phyloP scores from a whole-genome alignment of 2,113 vertebrate species.

The Microtus ochrogaster region DNA sequence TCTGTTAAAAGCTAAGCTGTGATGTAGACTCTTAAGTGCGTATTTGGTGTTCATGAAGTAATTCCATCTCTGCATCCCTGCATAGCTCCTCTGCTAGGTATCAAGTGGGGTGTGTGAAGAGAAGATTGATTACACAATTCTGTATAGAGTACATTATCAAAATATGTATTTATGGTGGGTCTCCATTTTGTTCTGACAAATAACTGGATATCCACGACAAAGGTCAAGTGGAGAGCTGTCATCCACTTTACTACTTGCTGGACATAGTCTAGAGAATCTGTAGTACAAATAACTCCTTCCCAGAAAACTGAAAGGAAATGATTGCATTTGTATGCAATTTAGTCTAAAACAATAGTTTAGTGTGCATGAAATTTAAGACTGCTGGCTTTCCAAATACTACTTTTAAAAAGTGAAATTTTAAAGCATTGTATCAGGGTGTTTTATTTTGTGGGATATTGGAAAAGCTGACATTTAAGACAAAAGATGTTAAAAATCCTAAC shows the following conservation, averaged over 20 bases:
- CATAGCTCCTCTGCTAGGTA: slow-evolving; percentile 59
- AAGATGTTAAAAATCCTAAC: slow-evolving; percentile 76
- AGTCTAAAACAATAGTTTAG: slow-evolving; percentile 88
- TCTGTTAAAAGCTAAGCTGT: slow-evolving; percentile 84
- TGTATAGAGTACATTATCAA: slow-evolving; percentile 64
- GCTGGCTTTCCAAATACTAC: slow-evolving; percentile 82
- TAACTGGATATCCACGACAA: slow-evolving; percentile 81
- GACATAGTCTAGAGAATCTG: slow-evolving; percentile 87
- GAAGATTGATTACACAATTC: slow-evolving; percentile 63
- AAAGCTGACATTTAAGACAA: slow-evolving; percentile 65
- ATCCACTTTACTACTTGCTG: slow-evolving; percentile 84
- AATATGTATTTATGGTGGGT: slow-evolving; percentile 82
- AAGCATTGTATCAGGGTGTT: slow-evolving; percentile 63
- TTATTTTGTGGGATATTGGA: slow-evolving; percentile 74
- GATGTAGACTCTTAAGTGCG: slow-evolving; percentile 60
- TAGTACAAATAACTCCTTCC: slow-evolving; percentile 87
- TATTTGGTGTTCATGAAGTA: slow-evolving; percentile 69
- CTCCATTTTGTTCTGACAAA: slow-evolving; percentile 82
- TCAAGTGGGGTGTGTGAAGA: slow-evolving; percentile 62
- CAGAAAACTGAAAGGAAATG: slow-evolving; percentile 90
- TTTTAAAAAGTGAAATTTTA: slow-evolving; percentile 76
- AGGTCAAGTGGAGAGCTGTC: slow-evolving; percentile 86
- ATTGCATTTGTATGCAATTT: slow-evolving; percentile 91
- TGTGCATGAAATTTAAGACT: slow-evolving; percentile 90
- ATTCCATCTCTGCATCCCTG: slow-evolving; percentile 80